phyloP scores from a whole-genome alignment of 1,140 invertebrate genomes.

The Bombus turneri region DNA sequence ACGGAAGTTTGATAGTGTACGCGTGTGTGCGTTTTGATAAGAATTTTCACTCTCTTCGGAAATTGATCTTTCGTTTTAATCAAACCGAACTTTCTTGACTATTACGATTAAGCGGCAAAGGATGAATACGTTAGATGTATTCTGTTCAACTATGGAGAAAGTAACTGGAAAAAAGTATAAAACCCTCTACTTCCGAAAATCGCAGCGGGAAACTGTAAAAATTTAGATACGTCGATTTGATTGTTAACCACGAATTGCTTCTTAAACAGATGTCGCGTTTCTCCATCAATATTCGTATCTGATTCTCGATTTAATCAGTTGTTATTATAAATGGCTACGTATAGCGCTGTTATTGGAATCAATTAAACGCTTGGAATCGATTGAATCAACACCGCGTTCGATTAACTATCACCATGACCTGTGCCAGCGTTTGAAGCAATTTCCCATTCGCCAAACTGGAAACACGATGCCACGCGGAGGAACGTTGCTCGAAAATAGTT shows the following conservation, averaged over 20 bases:
- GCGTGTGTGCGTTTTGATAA: neutral
- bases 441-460: neutral
- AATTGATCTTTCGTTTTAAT: neutral
- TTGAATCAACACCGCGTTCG: constrained; percentile 2
- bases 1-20: neutral
- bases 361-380: neutral
- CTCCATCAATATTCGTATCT: neutral
- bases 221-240: no score
- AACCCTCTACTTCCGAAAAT: no score
- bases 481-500: constrained; percentile 39
- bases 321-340: neutral
- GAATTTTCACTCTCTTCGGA: neutral
- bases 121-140: no score
- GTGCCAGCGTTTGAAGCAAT: neutral
- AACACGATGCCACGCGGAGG: neutral
- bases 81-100: neutral
- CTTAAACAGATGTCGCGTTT: neutral
- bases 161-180: no score
- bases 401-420: neutral
- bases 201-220: no score
- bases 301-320: neutral
- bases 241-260: neutral
- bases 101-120: neutral
- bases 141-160: no score
- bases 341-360: neutral